These are phyloP conservation scores for Acleris literana DNA, from an alignment of 2,888 invertebrate species.

Conservation along the genomic window DNA sequence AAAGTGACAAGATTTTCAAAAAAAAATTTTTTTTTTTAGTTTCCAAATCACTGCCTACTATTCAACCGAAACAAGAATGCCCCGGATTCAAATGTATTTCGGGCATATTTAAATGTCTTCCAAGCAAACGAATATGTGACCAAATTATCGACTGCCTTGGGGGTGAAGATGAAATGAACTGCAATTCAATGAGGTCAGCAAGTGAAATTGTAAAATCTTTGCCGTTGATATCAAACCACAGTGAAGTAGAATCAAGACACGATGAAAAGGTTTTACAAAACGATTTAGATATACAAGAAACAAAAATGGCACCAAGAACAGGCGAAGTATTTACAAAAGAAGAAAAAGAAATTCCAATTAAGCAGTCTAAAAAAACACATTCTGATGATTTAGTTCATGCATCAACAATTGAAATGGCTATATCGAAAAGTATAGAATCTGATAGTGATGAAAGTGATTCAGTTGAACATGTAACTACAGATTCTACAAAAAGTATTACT, in stretches of 20 bases:
- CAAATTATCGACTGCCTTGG: constrained; percentile 89
- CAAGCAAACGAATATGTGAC: constrained; percentile 87
- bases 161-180: constrained; percentile 91
- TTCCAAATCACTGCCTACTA: constrained; percentile 69
- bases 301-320: background rate
- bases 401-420: constrained; percentile 54
- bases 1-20: background rate
- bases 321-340: background rate
- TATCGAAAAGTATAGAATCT: constrained; percentile 47
- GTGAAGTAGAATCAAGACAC: constrained; percentile 6
- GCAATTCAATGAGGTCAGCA: constrained; percentile 61
- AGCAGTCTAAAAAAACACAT: background rate
- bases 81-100: constrained; percentile 89
- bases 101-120: constrained; percentile 87
- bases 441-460: constrained; percentile 36
- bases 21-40: constrained; percentile 58
- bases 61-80: constrained; percentile 85
- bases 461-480: constrained; percentile 48
- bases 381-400: constrained; percentile 48
- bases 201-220: constrained; percentile 36
- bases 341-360: background rate
- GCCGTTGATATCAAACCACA: background rate
- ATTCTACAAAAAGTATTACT: constrained; percentile 41
- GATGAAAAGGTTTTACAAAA: background rate
- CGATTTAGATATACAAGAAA: background rate